Evolutionary conservation across 2,888 invertebrate species (phyloP).

Genomic region (Pyrrhosoma nymphula): DNA sequence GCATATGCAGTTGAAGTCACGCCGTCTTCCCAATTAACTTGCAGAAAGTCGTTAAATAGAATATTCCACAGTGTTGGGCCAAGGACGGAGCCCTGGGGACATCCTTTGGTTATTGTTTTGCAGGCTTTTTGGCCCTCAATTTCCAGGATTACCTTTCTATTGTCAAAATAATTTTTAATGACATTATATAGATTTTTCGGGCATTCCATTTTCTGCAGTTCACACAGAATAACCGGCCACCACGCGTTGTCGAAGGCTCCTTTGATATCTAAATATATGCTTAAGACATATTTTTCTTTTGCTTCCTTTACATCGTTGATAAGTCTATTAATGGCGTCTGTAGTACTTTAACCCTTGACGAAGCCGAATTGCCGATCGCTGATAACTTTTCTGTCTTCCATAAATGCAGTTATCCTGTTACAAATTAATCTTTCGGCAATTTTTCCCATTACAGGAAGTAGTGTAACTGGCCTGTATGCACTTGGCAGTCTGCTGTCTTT

Average conservation of each 20-base stretch:
- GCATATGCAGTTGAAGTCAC: background rate
- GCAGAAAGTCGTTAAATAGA: background rate
- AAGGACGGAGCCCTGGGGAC: background rate
- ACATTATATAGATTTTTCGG: background rate
- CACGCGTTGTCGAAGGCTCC: background rate
- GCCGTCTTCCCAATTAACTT: background rate
- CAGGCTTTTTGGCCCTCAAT: background rate
- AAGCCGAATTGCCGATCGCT: background rate
- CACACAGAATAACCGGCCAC: background rate
- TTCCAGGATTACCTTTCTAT: background rate
- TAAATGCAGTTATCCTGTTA: background rate
- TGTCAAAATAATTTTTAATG: background rate
- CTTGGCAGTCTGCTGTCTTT: background rate
- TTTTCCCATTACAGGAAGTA: background rate
- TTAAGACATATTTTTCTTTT: background rate
- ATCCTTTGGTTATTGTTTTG: background rate
- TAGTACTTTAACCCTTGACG: background rate
- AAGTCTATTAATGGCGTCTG: background rate
- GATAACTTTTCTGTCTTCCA: background rate
- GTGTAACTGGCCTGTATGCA: background rate
- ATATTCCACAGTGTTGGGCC: background rate
- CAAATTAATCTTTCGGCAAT: background rate
- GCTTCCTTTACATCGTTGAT: background rate
- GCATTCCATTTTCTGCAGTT: background rate
- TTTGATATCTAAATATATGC: background rate